phyloP scores from a whole-genome alignment of 2,888 invertebrate species.

The Apodemia duryi region DNA sequence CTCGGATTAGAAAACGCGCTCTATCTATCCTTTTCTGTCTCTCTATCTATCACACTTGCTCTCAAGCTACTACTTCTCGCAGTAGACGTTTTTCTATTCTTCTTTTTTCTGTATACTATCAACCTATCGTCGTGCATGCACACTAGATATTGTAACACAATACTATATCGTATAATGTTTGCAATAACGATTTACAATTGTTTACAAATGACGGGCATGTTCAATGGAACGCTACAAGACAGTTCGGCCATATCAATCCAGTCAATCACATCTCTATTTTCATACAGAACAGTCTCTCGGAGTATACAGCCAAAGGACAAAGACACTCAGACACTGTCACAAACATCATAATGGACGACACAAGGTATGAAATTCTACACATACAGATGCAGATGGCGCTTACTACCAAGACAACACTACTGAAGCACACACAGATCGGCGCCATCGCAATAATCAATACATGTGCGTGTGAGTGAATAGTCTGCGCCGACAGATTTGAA shows the following conservation, averaged over 20 bases:
- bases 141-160: slow-evolving; percentile 79
- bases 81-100: slow-evolving; percentile 73
- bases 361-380: slow-evolving; percentile 63
- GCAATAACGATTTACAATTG: slow-evolving; percentile 60
- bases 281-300: slow-evolving; percentile 50
- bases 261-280: slow-evolving; percentile 51
- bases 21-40: slow-evolving; percentile 66
- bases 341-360: slow-evolving; percentile 70
- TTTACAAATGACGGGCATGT: slow-evolving; percentile 46
- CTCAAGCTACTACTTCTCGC: slow-evolving; percentile 72
- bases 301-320: slow-evolving; percentile 63
- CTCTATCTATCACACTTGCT: slow-evolving; percentile 73
- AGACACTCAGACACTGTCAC: slow-evolving; percentile 64
- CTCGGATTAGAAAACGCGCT: slow-evolving; percentile 74
- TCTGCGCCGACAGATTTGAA: slow-evolving; percentile 50
- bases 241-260: slow-evolving; percentile 51
- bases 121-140: slow-evolving; percentile 76
- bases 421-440: slow-evolving; percentile 70
- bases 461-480: slow-evolving; percentile 83
- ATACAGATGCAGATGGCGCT: slow-evolving; percentile 48
- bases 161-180: slow-evolving; percentile 69
- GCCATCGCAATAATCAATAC: slow-evolving; percentile 82
- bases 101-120: slow-evolving; percentile 74
- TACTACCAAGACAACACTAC: slow-evolving; percentile 47
- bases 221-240: slow-evolving; percentile 62